phyloP scores from a whole-genome alignment of 2,888 invertebrate genomes.

The Fragum fragum region DNA sequence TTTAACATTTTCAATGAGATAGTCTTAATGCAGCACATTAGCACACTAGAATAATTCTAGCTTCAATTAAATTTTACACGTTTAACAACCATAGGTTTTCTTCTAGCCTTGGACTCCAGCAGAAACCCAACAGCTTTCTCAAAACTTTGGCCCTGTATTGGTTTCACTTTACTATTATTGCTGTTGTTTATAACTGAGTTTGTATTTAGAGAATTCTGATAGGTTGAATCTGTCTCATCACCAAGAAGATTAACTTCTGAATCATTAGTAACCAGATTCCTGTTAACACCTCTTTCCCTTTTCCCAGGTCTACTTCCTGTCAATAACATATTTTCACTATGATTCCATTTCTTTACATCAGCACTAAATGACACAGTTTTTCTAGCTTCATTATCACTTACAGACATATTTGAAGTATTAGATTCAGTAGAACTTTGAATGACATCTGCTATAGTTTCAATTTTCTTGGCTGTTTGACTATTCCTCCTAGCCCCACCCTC shows the following conservation, averaged over 20 bases:
- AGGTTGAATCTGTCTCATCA: slow-evolving; percentile 15
- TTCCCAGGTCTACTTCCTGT: slow-evolving; percentile 28
- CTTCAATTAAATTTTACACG: slow-evolving; percentile 60
- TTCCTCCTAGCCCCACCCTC: slow-evolving; percentile 8
- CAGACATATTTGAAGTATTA: slow-evolving; percentile 7
- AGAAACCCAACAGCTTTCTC: slow-evolving; percentile 60
- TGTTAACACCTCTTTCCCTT: background rate
- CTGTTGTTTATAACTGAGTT: slow-evolving; percentile 17
- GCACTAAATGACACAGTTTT: slow-evolving; percentile 24
- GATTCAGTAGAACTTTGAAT: slow-evolving; percentile 39
- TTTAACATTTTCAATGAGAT: background rate
- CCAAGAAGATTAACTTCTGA: slow-evolving; percentile 14
- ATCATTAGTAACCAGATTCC: slow-evolving; percentile 17
- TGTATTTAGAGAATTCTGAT: slow-evolving; percentile 14
- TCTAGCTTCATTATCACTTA: background rate
- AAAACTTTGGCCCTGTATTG: slow-evolving; percentile 50
- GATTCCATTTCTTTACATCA: slow-evolving; percentile 5
- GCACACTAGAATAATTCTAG: too few relatives aligned
- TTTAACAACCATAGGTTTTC: slow-evolving; percentile 38
- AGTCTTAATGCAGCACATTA: too few relatives aligned
- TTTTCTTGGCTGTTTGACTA: slow-evolving; percentile 20
- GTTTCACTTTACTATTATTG: slow-evolving; percentile 48
- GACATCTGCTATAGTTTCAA: slow-evolving; percentile 55
- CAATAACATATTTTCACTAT: slow-evolving; percentile 2
- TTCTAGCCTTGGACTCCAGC: slow-evolving; percentile 52